These are phyloP conservation scores for Dromius quadrimaculatus DNA, from an alignment of 2,888 invertebrate genomes.

Conservation along the genomic window DNA sequence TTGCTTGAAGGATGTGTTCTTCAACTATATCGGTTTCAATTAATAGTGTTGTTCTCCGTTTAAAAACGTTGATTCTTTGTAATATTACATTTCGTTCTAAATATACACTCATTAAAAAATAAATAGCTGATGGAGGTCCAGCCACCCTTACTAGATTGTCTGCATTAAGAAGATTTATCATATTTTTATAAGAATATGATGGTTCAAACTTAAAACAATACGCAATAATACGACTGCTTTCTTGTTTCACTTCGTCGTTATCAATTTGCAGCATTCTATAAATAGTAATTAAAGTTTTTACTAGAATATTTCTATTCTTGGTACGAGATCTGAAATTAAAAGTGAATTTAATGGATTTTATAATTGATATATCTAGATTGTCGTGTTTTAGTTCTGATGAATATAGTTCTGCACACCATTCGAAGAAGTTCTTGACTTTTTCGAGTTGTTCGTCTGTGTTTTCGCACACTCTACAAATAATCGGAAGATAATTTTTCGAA, in stretches of 20 bases:
- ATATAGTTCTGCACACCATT: not conserved
- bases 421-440: too few species aligned
- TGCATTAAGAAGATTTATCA: too few species aligned
- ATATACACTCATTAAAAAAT: conserved; percentile 8
- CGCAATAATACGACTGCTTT: not conserved
- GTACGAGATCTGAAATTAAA: not conserved
- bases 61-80: not conserved
- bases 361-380: not conserved
- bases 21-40: conserved; percentile 9
- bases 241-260: not conserved
- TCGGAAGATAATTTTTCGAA: too few species aligned
- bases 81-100: not conserved
- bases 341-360: not conserved
- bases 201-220: conserved; percentile 3
- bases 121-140: not conserved
- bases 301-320: not conserved
- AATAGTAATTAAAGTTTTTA: not conserved
- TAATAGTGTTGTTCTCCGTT: not conserved
- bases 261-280: conserved; percentile 23
- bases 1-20: not conserved
- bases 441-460: too few species aligned
- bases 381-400: not conserved
- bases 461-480: too few species aligned
- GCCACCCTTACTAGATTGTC: too few species aligned
- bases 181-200: conserved; percentile 1